Base-by-base conservation (phyloP, 2,113 vertebrate species). In the Calonectris borealis region DNA sequence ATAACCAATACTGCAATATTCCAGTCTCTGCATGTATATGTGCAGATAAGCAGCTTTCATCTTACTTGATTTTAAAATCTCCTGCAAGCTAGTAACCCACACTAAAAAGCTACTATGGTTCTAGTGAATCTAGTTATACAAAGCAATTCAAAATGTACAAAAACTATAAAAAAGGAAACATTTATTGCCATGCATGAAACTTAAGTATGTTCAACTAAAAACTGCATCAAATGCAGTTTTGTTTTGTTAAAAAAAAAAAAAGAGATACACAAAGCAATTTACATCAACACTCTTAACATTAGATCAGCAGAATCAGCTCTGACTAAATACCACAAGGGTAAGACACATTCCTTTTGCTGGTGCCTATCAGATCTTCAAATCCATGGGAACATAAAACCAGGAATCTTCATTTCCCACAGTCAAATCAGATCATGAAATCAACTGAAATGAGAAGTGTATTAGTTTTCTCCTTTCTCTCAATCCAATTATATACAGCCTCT, bases 271-370 rank as follows among this genome's bases (percentile, higher is more conserved):
- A 96, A 97, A 97, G 64, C 93, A 97, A 98, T 98, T 97, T 95
- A 98, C 81, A 85, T 96, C 46, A 97, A 97, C 94, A 98, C 94
- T 94, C 80, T 94, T 91, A 94, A 97, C 76, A 97, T 96, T 42
- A 95, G 91, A 92, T 97, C 93, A 95, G 95, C 96, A 97, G 88
- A 97, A 96, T 96, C 94, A 96, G 72, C 92, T 97, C 95, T 97
- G 94, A 95, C 95, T 94, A 96, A 97, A 98, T 76, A 93, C 94
- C 90, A 97, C 92, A 96, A 96, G 86, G 88, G 69, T 97, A 97
- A 96, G 66, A 96, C 97, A 98, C 92, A 96, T 97, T 98, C 97
- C 96, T 97, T 97, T 97, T 98, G 98, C 98, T 98, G 98, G 98
- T 98, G 97, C 97, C 97, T 97, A 97, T 98, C 94, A 96, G 92